phyloP scores from a whole-genome alignment of 2,113 vertebrate genomes.

The Protomyctophum bolini region DNA sequence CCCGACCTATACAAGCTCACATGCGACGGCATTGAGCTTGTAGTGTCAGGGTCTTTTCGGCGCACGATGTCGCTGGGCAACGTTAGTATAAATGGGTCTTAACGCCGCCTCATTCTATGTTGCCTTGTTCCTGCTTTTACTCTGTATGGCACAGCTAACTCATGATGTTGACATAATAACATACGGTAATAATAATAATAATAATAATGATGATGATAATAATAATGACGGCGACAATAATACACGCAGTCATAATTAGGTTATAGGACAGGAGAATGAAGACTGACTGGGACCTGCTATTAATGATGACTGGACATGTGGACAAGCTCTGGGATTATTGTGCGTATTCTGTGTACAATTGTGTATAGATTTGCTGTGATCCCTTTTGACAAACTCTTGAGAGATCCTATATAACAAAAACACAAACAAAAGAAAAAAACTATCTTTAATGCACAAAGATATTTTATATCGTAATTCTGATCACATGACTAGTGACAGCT shows the following conservation, averaged over 20 bases:
- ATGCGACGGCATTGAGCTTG: too few relatives aligned
- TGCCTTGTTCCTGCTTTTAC: slow-evolving; percentile 73
- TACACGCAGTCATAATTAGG: slow-evolving; percentile 71
- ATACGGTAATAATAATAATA: slow-evolving; percentile 64
- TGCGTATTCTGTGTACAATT: slow-evolving; percentile 73
- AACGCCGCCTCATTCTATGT: slow-evolving; percentile 73
- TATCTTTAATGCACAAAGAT: slow-evolving; percentile 76
- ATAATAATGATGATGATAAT: slow-evolving; percentile 41
- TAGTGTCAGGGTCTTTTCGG: too few relatives aligned
- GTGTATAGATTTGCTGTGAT: slow-evolving; percentile 73
- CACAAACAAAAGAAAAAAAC: slow-evolving; percentile 58
- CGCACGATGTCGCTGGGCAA: too few relatives aligned
- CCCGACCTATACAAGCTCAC: too few relatives aligned
- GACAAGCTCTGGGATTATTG: slow-evolving; percentile 70
- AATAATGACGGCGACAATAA: slow-evolving; percentile 53
- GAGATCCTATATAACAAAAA: slow-evolving; percentile 22
- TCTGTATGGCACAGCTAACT: slow-evolving; percentile 69
- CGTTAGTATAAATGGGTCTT: neutral
- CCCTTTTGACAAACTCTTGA: slow-evolving; percentile 62
- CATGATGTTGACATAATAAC: slow-evolving; percentile 73
- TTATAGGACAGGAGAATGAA: slow-evolving; percentile 47
- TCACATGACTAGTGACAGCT: slow-evolving; percentile 63
- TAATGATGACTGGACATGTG: slow-evolving; percentile 64
- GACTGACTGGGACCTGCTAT: slow-evolving; percentile 63
- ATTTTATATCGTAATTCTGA: slow-evolving; percentile 74